Percentiles rank a stretch among this genome's conserved stretches.
Conservation (phyloP, 2,797 vertebrate species). For the Acropternis orthonyx region DNA sequence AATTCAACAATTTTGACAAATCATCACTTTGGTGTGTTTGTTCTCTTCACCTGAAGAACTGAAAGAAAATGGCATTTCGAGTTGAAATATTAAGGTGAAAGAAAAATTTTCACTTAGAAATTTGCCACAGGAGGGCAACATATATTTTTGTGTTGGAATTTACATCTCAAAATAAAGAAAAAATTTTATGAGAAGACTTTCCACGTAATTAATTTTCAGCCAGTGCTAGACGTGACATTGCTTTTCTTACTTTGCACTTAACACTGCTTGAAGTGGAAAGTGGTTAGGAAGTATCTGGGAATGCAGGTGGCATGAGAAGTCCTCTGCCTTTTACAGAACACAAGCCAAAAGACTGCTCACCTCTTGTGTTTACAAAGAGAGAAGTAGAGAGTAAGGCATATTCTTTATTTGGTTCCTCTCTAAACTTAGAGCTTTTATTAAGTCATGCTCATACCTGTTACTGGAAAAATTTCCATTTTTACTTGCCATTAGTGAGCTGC, state of each 20-base stretch:
- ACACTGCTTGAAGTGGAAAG: neutral
- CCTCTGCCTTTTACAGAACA: neutral
- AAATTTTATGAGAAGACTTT: neutral
- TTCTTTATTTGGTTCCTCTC: neutral
- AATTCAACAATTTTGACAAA: neutral
- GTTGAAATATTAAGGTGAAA: constrained; percentile 21
- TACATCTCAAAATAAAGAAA: neutral
- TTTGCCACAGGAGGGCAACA: neutral
- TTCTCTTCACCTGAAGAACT: neutral
- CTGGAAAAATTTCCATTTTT: neutral
- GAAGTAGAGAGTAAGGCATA: neutral
- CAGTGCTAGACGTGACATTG: neutral
- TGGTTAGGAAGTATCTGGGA: neutral
- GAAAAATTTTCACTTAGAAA: constrained; percentile 3
- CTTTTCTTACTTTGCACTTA: neutral
- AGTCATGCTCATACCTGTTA: neutral
- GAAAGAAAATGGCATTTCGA: constrained; percentile 9
- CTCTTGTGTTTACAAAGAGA: neutral
- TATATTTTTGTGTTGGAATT: neutral
- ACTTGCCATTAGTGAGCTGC: neutral
- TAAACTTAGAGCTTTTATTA: neutral
- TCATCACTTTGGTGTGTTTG: neutral
- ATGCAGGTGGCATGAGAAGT: neutral
- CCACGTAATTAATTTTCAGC: neutral
- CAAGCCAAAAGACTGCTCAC: neutral